These are phyloP conservation scores for Trachemys scripta DNA, from an alignment of 2,113 vertebrate genomes.

Conservation along the genomic window DNA sequence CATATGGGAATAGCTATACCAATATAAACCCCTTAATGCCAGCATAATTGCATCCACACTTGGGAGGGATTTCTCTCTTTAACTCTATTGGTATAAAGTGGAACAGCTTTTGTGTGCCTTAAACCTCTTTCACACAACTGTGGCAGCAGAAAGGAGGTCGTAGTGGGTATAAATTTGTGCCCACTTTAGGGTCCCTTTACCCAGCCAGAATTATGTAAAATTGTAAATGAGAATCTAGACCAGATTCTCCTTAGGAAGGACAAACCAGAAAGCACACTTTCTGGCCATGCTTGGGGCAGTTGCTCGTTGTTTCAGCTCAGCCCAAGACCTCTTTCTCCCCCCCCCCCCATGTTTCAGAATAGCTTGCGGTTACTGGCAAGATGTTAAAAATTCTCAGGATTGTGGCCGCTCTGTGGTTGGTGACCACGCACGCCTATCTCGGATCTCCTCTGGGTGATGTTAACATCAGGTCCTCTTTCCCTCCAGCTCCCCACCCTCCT, in stretches of 20 bases:
- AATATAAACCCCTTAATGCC: background rate
- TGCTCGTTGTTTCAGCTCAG: background rate
- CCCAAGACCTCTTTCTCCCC: no score
- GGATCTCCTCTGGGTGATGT: background rate
- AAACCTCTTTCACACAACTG: no score
- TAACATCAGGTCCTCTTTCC: background rate
- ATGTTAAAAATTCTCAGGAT: background rate
- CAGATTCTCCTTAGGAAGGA: background rate
- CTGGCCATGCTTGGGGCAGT: background rate
- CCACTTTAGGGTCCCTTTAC: background rate
- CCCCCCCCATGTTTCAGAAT: background rate
- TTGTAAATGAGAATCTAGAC: background rate
- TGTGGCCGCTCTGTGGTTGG: background rate
- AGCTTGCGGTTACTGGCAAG: background rate
- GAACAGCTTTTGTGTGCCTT: no score
- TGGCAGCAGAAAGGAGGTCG: no score
- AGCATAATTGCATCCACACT: no score
- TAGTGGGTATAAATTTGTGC: no score
- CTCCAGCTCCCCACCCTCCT: background rate
- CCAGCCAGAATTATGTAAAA: background rate
- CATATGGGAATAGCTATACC: background rate
- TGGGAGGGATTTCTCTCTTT: no score
- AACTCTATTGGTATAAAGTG: no score
- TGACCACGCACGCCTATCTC: background rate
- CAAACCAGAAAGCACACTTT: background rate